phyloP scores from a whole-genome alignment of 2,113 vertebrate species.

The Toxotes jaculatrix region DNA sequence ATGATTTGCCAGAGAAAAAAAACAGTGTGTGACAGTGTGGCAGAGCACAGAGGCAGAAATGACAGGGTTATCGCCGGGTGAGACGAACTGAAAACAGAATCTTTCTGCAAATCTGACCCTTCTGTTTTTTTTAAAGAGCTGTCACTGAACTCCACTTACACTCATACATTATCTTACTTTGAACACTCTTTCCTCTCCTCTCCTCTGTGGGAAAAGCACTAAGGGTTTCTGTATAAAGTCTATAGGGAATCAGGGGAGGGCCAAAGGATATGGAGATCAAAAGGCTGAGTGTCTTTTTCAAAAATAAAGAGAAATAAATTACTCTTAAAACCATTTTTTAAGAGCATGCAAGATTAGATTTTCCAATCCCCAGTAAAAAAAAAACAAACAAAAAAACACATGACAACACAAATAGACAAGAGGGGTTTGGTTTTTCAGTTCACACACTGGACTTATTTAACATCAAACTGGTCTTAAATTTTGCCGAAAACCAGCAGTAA shows the following conservation, averaged over 20 bases:
- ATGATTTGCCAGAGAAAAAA: background rate
- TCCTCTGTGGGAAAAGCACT: background rate
- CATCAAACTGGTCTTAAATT: background rate
- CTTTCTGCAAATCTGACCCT: background rate
- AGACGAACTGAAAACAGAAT: background rate
- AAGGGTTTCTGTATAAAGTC: slow-evolving; percentile 1
- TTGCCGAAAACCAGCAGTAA: background rate
- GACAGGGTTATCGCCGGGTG: background rate
- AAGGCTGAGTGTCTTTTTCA: background rate
- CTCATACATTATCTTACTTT: background rate
- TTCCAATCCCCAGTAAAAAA: background rate
- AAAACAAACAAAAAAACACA: too few species aligned
- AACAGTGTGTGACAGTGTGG: too few species aligned
- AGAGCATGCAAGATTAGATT: background rate
- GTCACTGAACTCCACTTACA: slow-evolving; percentile 1
- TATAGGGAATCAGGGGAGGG: background rate
- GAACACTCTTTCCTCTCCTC: background rate
- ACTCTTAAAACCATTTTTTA: background rate
- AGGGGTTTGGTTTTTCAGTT: background rate
- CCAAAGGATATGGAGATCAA: slow-evolving; percentile 1
- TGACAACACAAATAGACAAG: background rate
- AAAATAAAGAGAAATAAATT: background rate
- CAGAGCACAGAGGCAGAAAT: background rate
- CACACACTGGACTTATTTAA: background rate
- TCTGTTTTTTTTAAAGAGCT: slow-evolving; percentile 2